A percentile compares a stretch with the other conserved stretches of the same genome.
Conservation (phyloP, 2,888 invertebrate species). For the Drosophila birchii region DNA sequence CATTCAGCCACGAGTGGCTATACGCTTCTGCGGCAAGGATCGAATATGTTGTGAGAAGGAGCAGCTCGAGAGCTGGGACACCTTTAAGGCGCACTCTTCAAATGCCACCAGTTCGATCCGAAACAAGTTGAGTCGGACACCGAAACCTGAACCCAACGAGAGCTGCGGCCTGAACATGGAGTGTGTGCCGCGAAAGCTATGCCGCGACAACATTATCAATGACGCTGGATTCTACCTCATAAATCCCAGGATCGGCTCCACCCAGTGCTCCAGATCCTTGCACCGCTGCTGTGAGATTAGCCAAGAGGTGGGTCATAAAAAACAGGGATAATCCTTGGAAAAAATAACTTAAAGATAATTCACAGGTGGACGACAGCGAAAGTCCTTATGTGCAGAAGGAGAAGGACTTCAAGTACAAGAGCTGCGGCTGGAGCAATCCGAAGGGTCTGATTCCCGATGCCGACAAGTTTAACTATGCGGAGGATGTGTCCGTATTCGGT, state of each 20-base stretch:
- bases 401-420: slow-evolving; percentile 50
- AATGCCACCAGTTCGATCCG: not conserved
- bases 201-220: slow-evolving; percentile 56
- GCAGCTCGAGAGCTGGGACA: slow-evolving; percentile 59
- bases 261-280: slow-evolving; percentile 39
- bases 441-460: slow-evolving; percentile 90
- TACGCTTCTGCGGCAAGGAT: slow-evolving; percentile 39
- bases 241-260: slow-evolving; percentile 50
- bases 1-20: slow-evolving; percentile 51
- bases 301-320: slow-evolving; percentile 44
- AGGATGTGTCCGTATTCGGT: slow-evolving; percentile 89
- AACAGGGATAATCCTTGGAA: not conserved
- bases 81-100: not conserved
- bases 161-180: slow-evolving; percentile 61
- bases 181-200: slow-evolving; percentile 63
- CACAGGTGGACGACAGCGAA: slow-evolving; percentile 38
- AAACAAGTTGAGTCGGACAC: not conserved
- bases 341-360: not conserved
- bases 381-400: slow-evolving; percentile 49
- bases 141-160: slow-evolving; percentile 49
- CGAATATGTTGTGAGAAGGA: slow-evolving; percentile 57
- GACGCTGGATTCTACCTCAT: slow-evolving; percentile 57
- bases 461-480: slow-evolving; percentile 85
- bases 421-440: slow-evolving; percentile 90
- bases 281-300: slow-evolving; percentile 61